Evolutionary conservation across 2,888 invertebrate species (phyloP).

Genomic region (Ophion ellenae): DNA sequence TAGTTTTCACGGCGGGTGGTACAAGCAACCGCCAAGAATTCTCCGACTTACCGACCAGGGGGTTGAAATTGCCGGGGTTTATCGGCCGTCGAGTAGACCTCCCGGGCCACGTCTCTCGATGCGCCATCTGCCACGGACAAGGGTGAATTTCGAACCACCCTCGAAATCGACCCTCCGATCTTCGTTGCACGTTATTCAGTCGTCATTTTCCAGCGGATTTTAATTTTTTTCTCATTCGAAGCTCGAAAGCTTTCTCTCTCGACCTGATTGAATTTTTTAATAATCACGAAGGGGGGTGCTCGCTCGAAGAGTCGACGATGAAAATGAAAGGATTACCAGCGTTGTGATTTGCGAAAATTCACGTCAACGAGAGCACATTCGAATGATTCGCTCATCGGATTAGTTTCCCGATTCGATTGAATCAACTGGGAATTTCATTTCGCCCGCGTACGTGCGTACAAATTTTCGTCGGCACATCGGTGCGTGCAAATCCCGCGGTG

Average conservation of each 20-base stretch:
- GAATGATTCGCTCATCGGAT: too few relatives aligned
- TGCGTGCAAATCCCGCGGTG: too few relatives aligned
- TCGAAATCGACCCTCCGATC: background rate
- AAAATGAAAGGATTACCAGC: too few relatives aligned
- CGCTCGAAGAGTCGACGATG: too few relatives aligned
- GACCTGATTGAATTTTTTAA: too few relatives aligned
- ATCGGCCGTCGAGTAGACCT: conserved; percentile 3
- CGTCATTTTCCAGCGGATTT: background rate
- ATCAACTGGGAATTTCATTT: too few relatives aligned
- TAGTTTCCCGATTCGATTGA: too few relatives aligned
- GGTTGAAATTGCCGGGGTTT: background rate
- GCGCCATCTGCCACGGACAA: conserved; percentile 9
- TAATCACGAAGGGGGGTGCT: too few relatives aligned
- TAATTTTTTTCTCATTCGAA: background rate
- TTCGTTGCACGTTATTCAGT: background rate
- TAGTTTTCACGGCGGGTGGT: conserved; percentile 16
- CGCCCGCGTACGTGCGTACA: too few relatives aligned
- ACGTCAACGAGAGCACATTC: too few relatives aligned
- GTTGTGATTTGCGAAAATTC: too few relatives aligned
- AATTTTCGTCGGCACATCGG: too few relatives aligned
- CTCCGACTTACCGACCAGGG: conserved; percentile 22
- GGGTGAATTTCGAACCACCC: background rate
- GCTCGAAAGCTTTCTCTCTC: background rate
- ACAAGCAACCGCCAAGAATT: background rate
- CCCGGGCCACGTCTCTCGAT: background rate